Percentiles rank a stretch among this genome's conserved stretches.
These are phyloP conservation scores for Tethya wilhelma DNA, from an alignment of 37 sponge, comb jelly and placozoan genomes.

Conservation along the genomic window DNA sequence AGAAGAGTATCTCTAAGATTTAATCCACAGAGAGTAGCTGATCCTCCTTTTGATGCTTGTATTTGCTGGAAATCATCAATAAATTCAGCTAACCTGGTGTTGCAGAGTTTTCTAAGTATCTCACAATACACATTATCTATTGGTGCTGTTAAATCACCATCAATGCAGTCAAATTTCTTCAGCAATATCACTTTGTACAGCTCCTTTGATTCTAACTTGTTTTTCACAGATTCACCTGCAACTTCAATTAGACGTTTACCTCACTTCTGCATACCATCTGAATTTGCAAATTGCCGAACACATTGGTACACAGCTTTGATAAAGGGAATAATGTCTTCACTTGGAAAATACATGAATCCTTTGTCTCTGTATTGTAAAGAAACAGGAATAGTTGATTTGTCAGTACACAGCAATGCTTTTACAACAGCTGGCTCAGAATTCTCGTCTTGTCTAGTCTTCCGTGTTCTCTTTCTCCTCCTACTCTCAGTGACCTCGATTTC, in stretches of 20 bases:
- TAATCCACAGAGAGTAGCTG: conserved; percentile 14
- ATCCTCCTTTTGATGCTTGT: background rate
- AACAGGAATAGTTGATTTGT: conserved; percentile 5
- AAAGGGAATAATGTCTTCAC: conserved; percentile 5
- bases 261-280: background rate
- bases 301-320: background rate
- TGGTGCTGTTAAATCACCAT: background rate
- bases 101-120: conserved; percentile 1
- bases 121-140: background rate
- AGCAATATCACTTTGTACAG: background rate
- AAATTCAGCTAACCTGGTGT: conserved; percentile 22
- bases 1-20: conserved; percentile 13
- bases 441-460: no score
- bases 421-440: no score
- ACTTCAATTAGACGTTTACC: conserved; percentile 3
- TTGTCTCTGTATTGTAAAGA: background rate
- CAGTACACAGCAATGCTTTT: background rate
- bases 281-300: conserved; percentile 16
- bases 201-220: background rate
- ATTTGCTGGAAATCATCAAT: background rate
- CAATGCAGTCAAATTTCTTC: background rate
- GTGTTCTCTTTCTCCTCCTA: no score
- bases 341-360: conserved; percentile 27
- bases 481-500: no score
- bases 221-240: background rate